phyloP scores from a whole-genome alignment of 2,797 vertebrate genomes.

The Acipenser ruthenus region DNA sequence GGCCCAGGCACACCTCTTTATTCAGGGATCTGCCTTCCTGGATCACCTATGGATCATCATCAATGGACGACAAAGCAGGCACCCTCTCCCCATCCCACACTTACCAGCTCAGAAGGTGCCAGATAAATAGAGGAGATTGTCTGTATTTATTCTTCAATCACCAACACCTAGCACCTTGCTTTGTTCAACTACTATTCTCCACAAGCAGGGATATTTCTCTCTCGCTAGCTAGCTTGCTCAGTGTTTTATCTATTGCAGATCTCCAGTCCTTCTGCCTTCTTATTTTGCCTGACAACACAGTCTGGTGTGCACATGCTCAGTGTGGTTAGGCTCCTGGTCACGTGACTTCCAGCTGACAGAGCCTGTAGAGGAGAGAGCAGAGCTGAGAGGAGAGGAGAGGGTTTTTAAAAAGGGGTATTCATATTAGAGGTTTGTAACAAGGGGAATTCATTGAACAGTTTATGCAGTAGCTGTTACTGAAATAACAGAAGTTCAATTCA shows the following conservation, averaged over 20 bases:
- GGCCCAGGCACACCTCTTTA: no score
- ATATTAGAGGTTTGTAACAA: no score
- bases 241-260: slow-evolving; percentile 69
- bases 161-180: slow-evolving; percentile 40
- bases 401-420: slow-evolving; percentile 10
- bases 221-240: slow-evolving; percentile 21
- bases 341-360: slow-evolving; percentile 70
- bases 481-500: no score
- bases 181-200: slow-evolving; percentile 21
- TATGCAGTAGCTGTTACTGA: no score
- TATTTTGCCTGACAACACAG: slow-evolving; percentile 75
- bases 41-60: no score
- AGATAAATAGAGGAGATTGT: slow-evolving; percentile 27
- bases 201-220: slow-evolving; percentile 13
- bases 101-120: slow-evolving; percentile 60
- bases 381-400: slow-evolving; percentile 13
- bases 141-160: slow-evolving; percentile 40
- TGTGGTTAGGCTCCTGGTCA: slow-evolving; percentile 48
- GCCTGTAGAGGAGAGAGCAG: slow-evolving; percentile 30
- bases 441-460: no score
- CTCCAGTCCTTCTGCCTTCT: slow-evolving; percentile 55
- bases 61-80: slow-evolving; percentile 32
- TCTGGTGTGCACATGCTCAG: slow-evolving; percentile 65
- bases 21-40: no score
- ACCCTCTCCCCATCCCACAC: slow-evolving; percentile 35